Base-by-base conservation (phyloP, 2,888 invertebrate species). In the Andrena bucephala region DNA sequence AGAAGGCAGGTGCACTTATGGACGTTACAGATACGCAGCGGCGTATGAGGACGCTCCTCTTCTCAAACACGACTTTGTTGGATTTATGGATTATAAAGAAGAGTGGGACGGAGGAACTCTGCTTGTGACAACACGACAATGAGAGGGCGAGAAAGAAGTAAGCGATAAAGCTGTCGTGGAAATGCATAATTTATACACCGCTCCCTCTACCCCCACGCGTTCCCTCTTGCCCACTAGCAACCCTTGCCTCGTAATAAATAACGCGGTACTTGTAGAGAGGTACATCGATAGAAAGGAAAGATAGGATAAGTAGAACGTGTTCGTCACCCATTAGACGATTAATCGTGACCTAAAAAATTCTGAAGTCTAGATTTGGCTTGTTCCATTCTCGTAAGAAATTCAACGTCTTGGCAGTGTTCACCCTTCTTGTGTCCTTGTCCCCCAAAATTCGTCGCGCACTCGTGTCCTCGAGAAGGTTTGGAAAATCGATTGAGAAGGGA, bases 71-170 rank as follows among this genome's bases (percentile, higher is more conserved):
- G 90, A 91, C 92, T 91, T 92, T 92, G 92, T 90, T 90, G 92
- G 90, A 93, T 92, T 92, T 93, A 91, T 92, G 91, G 92, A 93
- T 93, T 91, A 92, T 91, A 89, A 92, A 91, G 90, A 90, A 90
- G 85, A 87, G 88, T 75, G 85, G 89, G 84, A 85, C 74, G 86
- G 82, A 85, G 84, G 75, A 84, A 57, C 68, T 89, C 91, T 92
- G 92, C 78, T 88, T 88, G 89, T 91, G 92, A 92, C 91, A 92
- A 91, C 89, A 89, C 89, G 91, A 92, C 92, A 92, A 92, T 91
- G 92, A 92, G 91, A 92, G 89, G 89, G 90, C 88, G 90, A 86
- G 89, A 90, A 92, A 92, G 89, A 91, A 91, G 90, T 90, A 85
- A 92, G 87, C 89, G 92, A 89, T 89, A 91, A 90, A 90, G 89